Percentiles rank a stretch among this genome's conserved stretches.
Evolutionary conservation across 2,888 invertebrate species (phyloP).

Genomic region (Orchestes rusci): DNA sequence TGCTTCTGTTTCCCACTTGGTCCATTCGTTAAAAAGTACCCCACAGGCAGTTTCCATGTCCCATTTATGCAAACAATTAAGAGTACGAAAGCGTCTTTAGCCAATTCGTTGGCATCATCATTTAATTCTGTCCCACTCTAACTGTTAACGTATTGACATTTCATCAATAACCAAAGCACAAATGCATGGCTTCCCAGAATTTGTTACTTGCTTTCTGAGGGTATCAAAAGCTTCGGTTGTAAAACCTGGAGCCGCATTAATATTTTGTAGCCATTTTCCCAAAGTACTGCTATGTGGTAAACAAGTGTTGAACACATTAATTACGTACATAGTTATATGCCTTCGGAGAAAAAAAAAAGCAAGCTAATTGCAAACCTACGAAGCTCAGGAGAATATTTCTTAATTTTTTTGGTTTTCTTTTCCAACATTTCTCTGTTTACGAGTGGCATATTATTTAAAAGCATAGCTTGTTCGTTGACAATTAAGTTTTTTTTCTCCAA

Average conservation of each 20-base stretch:
- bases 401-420: constrained; percentile 11
- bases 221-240: constrained; percentile 27
- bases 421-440: constrained; percentile 11
- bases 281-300: constrained; percentile 34
- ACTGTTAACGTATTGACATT: constrained; percentile 30
- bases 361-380: constrained; percentile 20
- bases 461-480: neutral
- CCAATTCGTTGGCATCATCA: constrained; percentile 25
- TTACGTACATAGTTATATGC: constrained; percentile 35
- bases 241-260: constrained; percentile 35
- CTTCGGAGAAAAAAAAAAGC: constrained; percentile 23
- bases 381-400: constrained; percentile 16
- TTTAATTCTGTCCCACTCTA: constrained; percentile 33
- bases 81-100: constrained; percentile 31
- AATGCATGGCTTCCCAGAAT: constrained; percentile 16
- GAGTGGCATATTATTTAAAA: constrained; percentile 3
- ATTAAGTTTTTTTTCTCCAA: constrained; percentile 9
- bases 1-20: constrained; percentile 28
- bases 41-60: constrained; percentile 31
- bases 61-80: constrained; percentile 29
- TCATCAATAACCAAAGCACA: constrained; percentile 30
- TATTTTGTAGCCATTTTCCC: constrained; percentile 33
- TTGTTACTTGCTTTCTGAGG: constrained; percentile 20
- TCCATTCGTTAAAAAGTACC: constrained; percentile 31
- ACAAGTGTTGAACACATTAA: constrained; percentile 32